phyloP scores from a whole-genome alignment of 2,797 vertebrate genomes.

The Borostomias antarcticus region DNA sequence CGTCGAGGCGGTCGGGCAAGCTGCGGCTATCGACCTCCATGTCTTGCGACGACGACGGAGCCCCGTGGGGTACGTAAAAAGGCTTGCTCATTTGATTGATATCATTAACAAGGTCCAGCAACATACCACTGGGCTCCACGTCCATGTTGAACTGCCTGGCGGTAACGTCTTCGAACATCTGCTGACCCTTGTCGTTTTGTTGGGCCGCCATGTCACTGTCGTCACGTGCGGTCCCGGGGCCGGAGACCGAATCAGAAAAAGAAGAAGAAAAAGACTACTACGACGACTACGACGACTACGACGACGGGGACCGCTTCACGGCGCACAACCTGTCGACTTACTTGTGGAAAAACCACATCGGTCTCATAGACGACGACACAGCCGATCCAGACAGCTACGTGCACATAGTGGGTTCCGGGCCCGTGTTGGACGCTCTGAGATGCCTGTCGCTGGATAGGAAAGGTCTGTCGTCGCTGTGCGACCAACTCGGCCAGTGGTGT shows the following conservation, averaged over 20 bases:
- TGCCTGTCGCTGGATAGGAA: not conserved
- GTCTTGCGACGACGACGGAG: not conserved
- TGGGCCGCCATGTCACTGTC: not conserved
- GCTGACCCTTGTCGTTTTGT: not conserved
- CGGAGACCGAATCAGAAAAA: conserved; percentile 1
- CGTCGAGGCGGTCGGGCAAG: not conserved
- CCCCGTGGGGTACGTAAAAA: not conserved
- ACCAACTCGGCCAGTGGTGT: not conserved
- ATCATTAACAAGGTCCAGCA: not conserved
- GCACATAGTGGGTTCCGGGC: not conserved
- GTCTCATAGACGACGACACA: not conserved
- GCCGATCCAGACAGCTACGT: not conserved
- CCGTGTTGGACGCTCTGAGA: not conserved
- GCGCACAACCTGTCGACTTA: not conserved
- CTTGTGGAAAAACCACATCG: conserved; percentile 2
- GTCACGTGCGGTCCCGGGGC: not conserved
- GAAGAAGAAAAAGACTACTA: not conserved
- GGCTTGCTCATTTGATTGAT: not conserved
- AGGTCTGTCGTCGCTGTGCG: not conserved
- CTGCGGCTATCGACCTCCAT: not conserved
- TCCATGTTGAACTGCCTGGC: not conserved
- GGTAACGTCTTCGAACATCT: not conserved
- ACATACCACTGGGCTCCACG: not conserved
- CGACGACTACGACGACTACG: too few relatives aligned
- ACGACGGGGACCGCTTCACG: not conserved